Evolutionary conservation across 2,113 vertebrate genomes (phyloP), one percentile per base, ranked within the genome.

Genomic region (Zeus faber): DNA sequence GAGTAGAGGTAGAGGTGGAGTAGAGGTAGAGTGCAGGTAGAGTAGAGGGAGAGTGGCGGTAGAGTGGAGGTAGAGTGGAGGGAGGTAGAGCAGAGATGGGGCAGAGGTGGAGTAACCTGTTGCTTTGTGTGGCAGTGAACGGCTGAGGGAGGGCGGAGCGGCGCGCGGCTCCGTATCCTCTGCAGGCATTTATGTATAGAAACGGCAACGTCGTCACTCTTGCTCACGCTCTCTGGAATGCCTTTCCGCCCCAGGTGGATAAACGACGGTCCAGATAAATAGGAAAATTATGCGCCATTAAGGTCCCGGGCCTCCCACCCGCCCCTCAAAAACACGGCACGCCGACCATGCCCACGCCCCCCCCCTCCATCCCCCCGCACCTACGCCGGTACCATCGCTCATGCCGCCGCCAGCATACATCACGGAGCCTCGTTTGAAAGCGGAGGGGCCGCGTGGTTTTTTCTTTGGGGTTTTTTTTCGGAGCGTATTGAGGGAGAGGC

Each of bases 271-370:
- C 23, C 18, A 39, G 40, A 79, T 65, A 71, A 58, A 80, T 70
- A 67, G 11, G 44, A 45, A 70, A 65, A 77, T 76, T 74, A 80
- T 73, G 64, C 67, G 62, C 55, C 64, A 74, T 83, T 75, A 77
- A n/a, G n/a, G n/a, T n/a, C n/a, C n/a, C n/a, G n/a, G 65, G 72
- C 74, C 63, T 63, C 57, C 23, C 62, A 51, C 31, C 20, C 46
- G 56, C 49, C 23, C 21, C 47, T 51, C 29, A 53, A 62, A 69
- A 63, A 58, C 4, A 17, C 17, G 26, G n/a, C n/a, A n/a, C n/a
- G 16, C 18, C 29, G 13, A 21, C 41, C 40, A 18, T 58, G 47
- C 57, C 14, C n/a, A 53, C 54, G 31, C 48, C 75, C 54, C 47
- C 18, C 70, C 68, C 48, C 65, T 58, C 43, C 54, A 14, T 53